Evolutionary conservation across 2,888 invertebrate genomes (phyloP), one percentile per base, ranked within the genome.

Genomic region (Ophonus ardosiacus): DNA sequence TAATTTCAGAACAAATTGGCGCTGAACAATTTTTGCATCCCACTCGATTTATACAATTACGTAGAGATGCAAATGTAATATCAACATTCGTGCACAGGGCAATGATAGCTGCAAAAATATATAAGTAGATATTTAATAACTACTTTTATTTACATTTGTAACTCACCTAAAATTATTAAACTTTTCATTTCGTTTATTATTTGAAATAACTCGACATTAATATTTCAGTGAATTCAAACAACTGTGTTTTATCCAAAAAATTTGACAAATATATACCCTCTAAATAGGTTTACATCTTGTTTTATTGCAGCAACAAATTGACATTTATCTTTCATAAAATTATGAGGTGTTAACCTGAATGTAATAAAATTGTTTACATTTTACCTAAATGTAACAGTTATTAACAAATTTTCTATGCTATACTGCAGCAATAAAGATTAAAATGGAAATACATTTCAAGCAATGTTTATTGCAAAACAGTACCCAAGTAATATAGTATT

Each of bases 11-110:
- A 40, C 71, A 74, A 0, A 74, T 51, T 51, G 71, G 71, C 0
- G 17, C 17, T 0, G 71, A 74, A 18, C 71, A 74, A 43, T 74
- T 74, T n/a, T 24, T n/a, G 43, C 71, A 74, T 2, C 17, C 17
- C 17, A 59, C 6, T 51, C 13, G 43, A 2, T 51, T 51, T 51
- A 51, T 13, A 13, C 43, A 51, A 6, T 51, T 51, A 2, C 8
- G 13, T 13, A 51, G 8, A 13, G 43, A 8, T 2, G 10, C 43
- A 13, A 13, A 51, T 51, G 43, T 51, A 51, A 51, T 51, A 51
- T 6, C 13, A 51, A 13, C 7, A 51, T 51, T 13, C 43, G 10
- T 51, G 13, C 7, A 51, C 43, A 51, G 6, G 43, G 10, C 8
- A 4, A 51, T 51, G 43, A 51, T 51, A 5, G 13, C 43, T 51